These are phyloP conservation scores for Eospalax fontanierii DNA, from an alignment of 2,797 vertebrate species.

Conservation along the genomic window DNA sequence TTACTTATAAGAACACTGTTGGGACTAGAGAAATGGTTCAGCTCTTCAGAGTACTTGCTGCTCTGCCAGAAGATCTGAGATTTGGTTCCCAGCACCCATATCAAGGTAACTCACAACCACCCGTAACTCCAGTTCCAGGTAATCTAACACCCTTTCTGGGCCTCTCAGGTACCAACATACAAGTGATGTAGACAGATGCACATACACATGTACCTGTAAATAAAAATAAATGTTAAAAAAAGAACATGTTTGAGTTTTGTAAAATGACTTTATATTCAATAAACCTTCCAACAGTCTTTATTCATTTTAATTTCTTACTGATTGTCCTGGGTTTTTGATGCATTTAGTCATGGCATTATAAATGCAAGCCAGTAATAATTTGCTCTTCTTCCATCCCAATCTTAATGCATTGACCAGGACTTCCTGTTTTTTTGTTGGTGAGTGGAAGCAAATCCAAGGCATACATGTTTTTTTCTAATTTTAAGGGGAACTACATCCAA, in stretches of 20 bases:
- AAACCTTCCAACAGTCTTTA: slow-evolving; percentile 3
- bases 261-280: background rate
- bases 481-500: slow-evolving; percentile 28
- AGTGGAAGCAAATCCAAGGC: background rate
- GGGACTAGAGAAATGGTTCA: no score
- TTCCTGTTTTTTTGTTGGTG: slow-evolving; percentile 36
- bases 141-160: no score
- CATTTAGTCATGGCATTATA: background rate
- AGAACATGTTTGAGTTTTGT: background rate
- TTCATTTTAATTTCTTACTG: background rate
- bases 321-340: slow-evolving; percentile 13
- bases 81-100: no score
- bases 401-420: slow-evolving; percentile 7
- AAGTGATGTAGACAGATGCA: no score
- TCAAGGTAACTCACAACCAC: no score
- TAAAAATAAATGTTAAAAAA: background rate
- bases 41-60: no score
- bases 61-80: no score
- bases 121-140: no score
- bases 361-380: background rate
- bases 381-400: slow-evolving; percentile 48
- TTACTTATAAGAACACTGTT: background rate
- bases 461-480: background rate
- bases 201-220: no score
- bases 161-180: no score